Base-by-base conservation (phyloP, 2,888 invertebrate genomes). In the Acleris laterana region DNA sequence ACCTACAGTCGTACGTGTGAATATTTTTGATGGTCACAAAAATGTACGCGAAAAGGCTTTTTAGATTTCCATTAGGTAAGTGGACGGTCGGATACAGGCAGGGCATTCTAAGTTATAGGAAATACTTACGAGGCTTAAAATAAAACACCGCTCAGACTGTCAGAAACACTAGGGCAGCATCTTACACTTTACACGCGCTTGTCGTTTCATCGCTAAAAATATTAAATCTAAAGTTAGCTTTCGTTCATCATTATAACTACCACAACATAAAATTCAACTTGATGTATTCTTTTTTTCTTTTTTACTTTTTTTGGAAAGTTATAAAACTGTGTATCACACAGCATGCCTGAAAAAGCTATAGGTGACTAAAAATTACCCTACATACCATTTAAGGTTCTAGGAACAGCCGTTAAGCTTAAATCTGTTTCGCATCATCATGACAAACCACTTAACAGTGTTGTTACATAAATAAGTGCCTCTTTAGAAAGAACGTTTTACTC, bases 1-100 rank as follows among this genome's bases (percentile, higher is more conserved):
- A 62, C 56, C 51, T 38, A 28, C 25, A 62, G 38, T 38, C 38
- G 38, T 48, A 17, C 38, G 57, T 57, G 62, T 62, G 66, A 66
- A 62, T 62, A 62, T 62, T 62, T 59, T 66, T 61, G 56, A 44
- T 38, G 56, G 56, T 56, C 20, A 62, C 48, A 46, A 62, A 66
- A 62, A 57, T 51, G 46, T 57, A 62, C 62, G 57, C 44, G 61
- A 52, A 61, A 66, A 66, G 51, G 66, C 66, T 66, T 66, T 66
- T 66, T 62, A 51, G 51, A 57, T 66, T 57, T 66, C 62, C 57
- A 66, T 66, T 66, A 62, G 57, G 62, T 57, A 66, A 62, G 57
- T 66, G 57, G 55, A 61, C 19, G 50, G 65, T 48, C n/a, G 61
- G 51, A 51, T 62, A 60, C 49, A 56, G 25, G 56, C 56, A 44